Conservation (phyloP, 2,113 vertebrate genomes). For the Rhinolophus ferrumequinum region DNA sequence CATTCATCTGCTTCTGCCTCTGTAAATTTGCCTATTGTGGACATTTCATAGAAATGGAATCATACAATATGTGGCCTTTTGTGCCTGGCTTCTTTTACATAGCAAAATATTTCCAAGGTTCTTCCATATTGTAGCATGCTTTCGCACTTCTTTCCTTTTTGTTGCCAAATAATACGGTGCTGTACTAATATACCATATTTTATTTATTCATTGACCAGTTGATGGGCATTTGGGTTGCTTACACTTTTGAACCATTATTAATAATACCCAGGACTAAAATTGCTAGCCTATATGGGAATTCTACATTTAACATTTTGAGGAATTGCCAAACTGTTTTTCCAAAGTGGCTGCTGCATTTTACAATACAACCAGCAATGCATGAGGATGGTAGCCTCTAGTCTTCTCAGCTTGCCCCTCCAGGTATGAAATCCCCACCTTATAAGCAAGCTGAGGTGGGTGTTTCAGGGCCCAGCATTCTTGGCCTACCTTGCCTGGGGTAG, state of each 20-base stretch:
- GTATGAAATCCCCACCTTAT: background rate
- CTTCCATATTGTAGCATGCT: background rate
- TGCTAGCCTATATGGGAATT: background rate
- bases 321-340: background rate
- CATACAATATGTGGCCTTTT: background rate
- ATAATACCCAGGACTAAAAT: background rate
- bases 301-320: background rate
- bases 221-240: background rate
- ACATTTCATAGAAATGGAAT: background rate
- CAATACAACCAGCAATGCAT: background rate
- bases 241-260: background rate
- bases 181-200: background rate
- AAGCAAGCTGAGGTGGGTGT: background rate
- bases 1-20: background rate
- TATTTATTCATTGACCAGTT: background rate
- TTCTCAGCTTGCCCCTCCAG: background rate
- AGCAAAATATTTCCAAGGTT: background rate
- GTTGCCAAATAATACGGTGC: background rate
- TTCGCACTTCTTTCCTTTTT: background rate
- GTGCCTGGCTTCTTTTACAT: background rate
- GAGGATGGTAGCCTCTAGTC: background rate
- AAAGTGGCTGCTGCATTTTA: background rate
- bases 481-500: background rate
- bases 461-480: background rate
- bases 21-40: background rate